Evolutionary conservation across 2,888 invertebrate genomes (phyloP), one percentile per base, ranked within the genome.

Genomic region (Hipparchia sbordonii): DNA sequence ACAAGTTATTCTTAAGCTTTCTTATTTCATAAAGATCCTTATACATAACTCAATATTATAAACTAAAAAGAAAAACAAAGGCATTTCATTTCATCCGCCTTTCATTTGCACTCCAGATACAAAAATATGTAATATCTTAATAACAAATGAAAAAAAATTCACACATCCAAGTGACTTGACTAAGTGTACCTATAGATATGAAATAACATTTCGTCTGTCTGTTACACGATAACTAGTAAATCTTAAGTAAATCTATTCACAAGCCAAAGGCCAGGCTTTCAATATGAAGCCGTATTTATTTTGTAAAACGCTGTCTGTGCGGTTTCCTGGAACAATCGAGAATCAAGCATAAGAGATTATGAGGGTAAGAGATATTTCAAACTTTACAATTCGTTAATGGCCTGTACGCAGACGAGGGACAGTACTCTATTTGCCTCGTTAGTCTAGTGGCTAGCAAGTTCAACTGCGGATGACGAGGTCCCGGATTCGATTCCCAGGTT

Each of bases 61-160:
- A 91, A 89, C 85, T 91, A 89, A 87, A 62, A 87, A 88, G 86
- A 89, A 90, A 62, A 87, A 88, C 86, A 89, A 90, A 88, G 84
- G 84, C 89, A 89, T 87, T 86, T 87, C 84, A 85, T 81, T 86
- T 87, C 87, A 87, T 80, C 82, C 83, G 84, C 83, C n/a, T 85
- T 82, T 82, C 83, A 82, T 85, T 86, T 85, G 84, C 85, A 88
- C 85, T 85, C 90, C 87, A 89, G 86, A 89, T 92, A 92, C 86
- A 92, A 92, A 92, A 91, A 91, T 91, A 92, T 89, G 85, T 89
- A 78, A 76, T 89, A 89, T 89, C 88, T 88, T 88, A 87, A 77
- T 86, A 87, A 89, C 87, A 89, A 90, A 89, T 85, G 84, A 65
- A 65, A 51, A 90, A 92, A 91, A 69, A 91, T 88, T 87, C 92